A percentile compares a stretch with the other conserved stretches of the same genome.
Evolutionary conservation across 37 sponge, comb jelly and placozoan genomes (phyloP).

Genomic region (Lycopodina hypogea): DNA sequence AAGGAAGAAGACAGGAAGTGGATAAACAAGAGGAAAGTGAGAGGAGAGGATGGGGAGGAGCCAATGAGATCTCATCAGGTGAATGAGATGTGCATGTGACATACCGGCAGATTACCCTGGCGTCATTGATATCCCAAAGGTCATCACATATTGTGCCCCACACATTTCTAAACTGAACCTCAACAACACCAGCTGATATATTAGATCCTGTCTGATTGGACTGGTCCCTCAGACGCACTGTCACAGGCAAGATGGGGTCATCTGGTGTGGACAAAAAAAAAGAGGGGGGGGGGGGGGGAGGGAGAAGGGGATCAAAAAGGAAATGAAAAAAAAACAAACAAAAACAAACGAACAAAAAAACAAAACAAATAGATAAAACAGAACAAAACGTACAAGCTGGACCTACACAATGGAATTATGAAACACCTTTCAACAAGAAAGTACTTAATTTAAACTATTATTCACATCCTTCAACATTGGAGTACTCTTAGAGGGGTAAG

Average conservation of each 20-base stretch:
- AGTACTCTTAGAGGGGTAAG: no score
- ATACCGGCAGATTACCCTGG: constrained; percentile 54
- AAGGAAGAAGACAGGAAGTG: no score
- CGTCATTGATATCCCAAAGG: constrained; percentile 52
- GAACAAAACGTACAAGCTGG: no score
- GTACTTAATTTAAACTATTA: no score
- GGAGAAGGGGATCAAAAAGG: background rate
- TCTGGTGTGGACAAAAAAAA: background rate
- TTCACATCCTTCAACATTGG: no score
- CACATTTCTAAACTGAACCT: constrained; percentile 42
- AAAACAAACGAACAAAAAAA: background rate
- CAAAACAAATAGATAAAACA: no score
- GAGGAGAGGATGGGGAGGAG: no score
- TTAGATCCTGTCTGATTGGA: background rate
- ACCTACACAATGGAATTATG: no score
- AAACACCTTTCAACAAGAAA: no score
- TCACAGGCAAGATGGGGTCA: background rate
- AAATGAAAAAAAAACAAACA: background rate
- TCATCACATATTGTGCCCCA: constrained; percentile 80
- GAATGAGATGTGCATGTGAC: no score
- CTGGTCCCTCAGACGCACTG: constrained; percentile 30
- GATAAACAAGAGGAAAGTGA: no score
- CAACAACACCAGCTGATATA: constrained; percentile 40
- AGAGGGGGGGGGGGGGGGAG: background rate
- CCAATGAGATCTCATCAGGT: no score